Evolutionary conservation across 2,113 vertebrate genomes (phyloP), one percentile per base, ranked within the genome.

Genomic region (Sigmodon hispidus): DNA sequence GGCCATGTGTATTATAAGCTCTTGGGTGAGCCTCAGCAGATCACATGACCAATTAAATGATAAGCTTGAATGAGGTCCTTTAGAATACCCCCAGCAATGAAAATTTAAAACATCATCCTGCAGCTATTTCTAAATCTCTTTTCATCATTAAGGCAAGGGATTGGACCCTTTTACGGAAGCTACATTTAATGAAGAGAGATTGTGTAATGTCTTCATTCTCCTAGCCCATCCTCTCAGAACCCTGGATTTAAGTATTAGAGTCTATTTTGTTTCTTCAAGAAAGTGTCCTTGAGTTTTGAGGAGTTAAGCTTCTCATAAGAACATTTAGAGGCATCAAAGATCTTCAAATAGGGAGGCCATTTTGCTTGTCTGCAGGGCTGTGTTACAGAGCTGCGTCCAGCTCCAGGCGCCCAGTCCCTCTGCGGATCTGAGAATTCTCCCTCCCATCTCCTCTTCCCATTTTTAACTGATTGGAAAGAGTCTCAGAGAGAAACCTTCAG

Each of bases 401-500:
- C 89, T 31, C 87, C 69, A 89, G 43, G 43, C 1, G 26, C n/a
- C 40, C 79, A 36, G 34, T 88, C 59, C 52, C 61, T 73, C 40
- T 72, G 50, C 16, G 95, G 87, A 94, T 85, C 84, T 91, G 77
- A 97, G 72, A 43, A 43, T 52, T 48, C n/a, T 72, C 48, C 52
- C 69, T 97, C 84, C 76, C 17, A 1, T 36, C 48, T 63, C 81
- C 81, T 52, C 87, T 67, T n/a, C 81, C 92, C 50, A 67, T 13
- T 1, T 89, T 80, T 57, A 52, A 80, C 93, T 57, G 83, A 97
- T 91, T 17, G 16, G 79, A 90, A 76, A 79, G 73, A 43, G 7
- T 90, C 76, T 79, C 61, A 29, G n/a, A 90, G 72, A 70, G 86
- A 95, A 95, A 67, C 43, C 81, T 94, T 97, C 93, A 96, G 94